Evolutionary conservation across 2,888 invertebrate species (phyloP).

Genomic region (Drosophila formosana): DNA sequence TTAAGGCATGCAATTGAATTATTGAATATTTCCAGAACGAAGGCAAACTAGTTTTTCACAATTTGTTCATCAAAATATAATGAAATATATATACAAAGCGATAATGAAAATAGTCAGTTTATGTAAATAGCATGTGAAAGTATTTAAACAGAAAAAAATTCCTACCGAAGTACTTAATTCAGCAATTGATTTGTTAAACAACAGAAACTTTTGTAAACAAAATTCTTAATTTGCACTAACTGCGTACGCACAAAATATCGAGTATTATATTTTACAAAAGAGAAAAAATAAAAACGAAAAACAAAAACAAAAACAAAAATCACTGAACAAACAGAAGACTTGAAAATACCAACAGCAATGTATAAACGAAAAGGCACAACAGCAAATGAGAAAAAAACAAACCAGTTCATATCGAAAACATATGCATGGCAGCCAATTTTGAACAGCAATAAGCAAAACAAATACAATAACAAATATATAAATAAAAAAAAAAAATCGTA

Average conservation of each 20-base stretch:
- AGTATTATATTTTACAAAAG: constrained; percentile 71
- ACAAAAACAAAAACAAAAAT: constrained; percentile 28
- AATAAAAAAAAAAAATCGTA: constrained; percentile 9
- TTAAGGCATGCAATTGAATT: constrained; percentile 28
- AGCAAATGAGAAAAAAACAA: constrained; percentile 39
- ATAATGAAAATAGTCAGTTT: constrained; percentile 43
- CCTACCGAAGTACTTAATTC: constrained; percentile 73
- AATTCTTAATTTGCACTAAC: constrained; percentile 64
- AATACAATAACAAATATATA: constrained; percentile 24
- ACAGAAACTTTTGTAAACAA: constrained; percentile 15
- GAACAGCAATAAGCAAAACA: constrained; percentile 58
- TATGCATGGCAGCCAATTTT: constrained; percentile 50
- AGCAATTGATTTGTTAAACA: constrained; percentile 22
- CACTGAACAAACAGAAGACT: constrained; percentile 74
- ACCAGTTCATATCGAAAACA: constrained; percentile 61
- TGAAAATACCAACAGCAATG: constrained; percentile 66
- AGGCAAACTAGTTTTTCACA: constrained; percentile 20
- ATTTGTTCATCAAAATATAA: constrained; percentile 23
- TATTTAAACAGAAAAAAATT: constrained; percentile 72
- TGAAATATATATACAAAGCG: constrained; percentile 29
- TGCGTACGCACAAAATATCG: constrained; percentile 72
- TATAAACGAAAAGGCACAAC: constrained; percentile 44
- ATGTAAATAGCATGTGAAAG: constrained; percentile 70
- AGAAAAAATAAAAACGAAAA: constrained; percentile 21
- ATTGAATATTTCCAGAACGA: constrained; percentile 5